Evolutionary conservation across 2,888 invertebrate species (phyloP), one percentile per base, ranked within the genome.

Genomic region (Hirtodrosophila trivittata): DNA sequence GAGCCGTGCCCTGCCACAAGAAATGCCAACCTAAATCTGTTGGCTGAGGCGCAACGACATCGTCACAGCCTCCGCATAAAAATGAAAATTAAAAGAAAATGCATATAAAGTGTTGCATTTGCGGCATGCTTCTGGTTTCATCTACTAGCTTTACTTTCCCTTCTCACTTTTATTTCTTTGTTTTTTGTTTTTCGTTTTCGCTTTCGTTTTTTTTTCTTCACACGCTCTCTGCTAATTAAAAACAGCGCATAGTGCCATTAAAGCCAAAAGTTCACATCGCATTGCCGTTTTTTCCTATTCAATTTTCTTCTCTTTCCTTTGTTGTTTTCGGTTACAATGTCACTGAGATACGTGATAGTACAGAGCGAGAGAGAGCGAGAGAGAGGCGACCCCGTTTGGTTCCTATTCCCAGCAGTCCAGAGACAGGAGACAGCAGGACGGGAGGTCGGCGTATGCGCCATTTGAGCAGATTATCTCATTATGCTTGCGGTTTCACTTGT

Each of bases 51-150:
- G 25, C 30, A 14, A 26, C 59, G 42, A 21, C 45, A 47, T 50
- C 57, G 66, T 54, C 47, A 57, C 58, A 52, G 66, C 50, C 54
- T 63, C 55, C 67, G 82, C 82, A 82, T 85, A 67, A 82, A 80
- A 80, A 85, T 67, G 62, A 62, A 67, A 85, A 85, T 78, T 75
- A 82, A 81, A 81, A 85, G 75, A 81, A 81, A 78, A 67, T 85
- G 85, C 80, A 81, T 81, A 85, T 85, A 81, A 81, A 81, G 80
- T 81, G 80, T 81, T 77, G 85, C 80, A 82, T 81, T 81, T 85
- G 83, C 65, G 60, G 62, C 74, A 65, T 70, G 51, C 67, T 50
- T 39, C 51, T 28, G 38, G 66, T 30, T 41, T 38, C 60, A 51
- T 52, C 46, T 56, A 26, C 30, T 35, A 18, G n/a, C n/a, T n/a